Base-by-base conservation (phyloP, 2,113 vertebrate species). In the Oreochromis aureus region DNA sequence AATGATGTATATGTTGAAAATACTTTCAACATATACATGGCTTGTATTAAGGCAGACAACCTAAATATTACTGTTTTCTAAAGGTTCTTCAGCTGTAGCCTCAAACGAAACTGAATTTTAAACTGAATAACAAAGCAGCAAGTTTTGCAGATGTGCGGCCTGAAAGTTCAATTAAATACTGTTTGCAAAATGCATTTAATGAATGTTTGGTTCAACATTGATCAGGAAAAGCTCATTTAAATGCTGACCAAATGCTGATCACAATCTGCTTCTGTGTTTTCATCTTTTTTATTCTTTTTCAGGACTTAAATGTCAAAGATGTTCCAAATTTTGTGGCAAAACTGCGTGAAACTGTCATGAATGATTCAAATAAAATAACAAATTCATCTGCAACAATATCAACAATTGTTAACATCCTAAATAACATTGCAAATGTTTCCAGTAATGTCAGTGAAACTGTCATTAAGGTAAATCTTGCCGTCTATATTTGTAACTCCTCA, bases 391-490 rank as follows among this genome's bases (percentile, higher is more conserved):
- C n/a, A 22, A 95, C 93, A 61, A 91, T 96, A 78, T 27, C 82
- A 6, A 80, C 93, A 9, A 86, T 96, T 6, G 87, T 96, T 24
- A 12, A 85, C 2, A 95, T 96, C 19, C 24, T 96, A 13, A 79
- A 2, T 24, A 90, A 4, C 9, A 34, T 96, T 71, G 89, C 95
- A 36, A 41, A 7, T 16, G 11, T 93, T 80, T 59, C 88, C 7
- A 73, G 9, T 4, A 7, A 2, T 1, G 55, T 95, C 10, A 71
- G 0, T 34, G 1, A 80, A 34, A 1, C 6, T 6, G 69, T 86
- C 22, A 95, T 96, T 84, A 0, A 16, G 87, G 96, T 96, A 91
- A 32, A 91, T 87, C 9, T 46, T 82, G 18, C 13, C 3, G 61
- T 63, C 9, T 3, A 5, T 1, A 46, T 39, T 63, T 19, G 6